Evolutionary conservation across 2,797 vertebrate species (phyloP), one percentile per base, ranked within the genome.

Genomic region (Falco cherrug): DNA sequence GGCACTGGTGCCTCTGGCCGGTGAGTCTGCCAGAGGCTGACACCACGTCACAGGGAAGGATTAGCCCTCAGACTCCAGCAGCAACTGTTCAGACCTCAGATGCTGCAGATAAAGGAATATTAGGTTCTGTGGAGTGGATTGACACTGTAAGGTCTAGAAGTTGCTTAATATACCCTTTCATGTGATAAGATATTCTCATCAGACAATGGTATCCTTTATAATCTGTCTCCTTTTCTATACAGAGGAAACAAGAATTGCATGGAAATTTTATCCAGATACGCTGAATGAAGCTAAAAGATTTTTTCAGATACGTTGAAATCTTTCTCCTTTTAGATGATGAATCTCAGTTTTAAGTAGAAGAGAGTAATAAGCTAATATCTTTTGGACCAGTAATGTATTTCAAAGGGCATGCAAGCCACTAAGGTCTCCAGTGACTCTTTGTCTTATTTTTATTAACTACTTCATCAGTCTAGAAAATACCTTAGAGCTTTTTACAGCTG

Each of bases 391-490:
- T 77, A 90, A 91, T 84, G 87, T 77, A 81, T 94, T 98, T 95
- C 92, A 97, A 93, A 97, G 95, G 97, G 61, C 97, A 87, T 64
- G 90, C 78, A 76, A 96, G 89, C 16, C 95, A 71, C 69, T 5
- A 8, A 96, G 75, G 90, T 94, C 96, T 97, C 95, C 71, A 67
- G 64, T 87, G 96, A 81, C 94, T 95, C 94, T 96, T 98, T 96
- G 93, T 96, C 91, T 96, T 96, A 73, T 78, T 93, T 97, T 97
- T 97, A 95, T 97, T 97, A 98, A 98, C 96, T 98, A 94, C 97
- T 97, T 97, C 89, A 95, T 97, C 95, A 93, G 53, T 91, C 78
- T 37, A 53, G 84, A 93, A 97, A 97, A 94, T 70, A 95, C 89
- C 90, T 97, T 69, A 82, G 89, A 95, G 84, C 90, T 95, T 94